Evolutionary conservation across 1,140 invertebrate genomes (phyloP), one percentile per base, ranked within the genome.

Genomic region (Globodera rostochiensis): DNA sequence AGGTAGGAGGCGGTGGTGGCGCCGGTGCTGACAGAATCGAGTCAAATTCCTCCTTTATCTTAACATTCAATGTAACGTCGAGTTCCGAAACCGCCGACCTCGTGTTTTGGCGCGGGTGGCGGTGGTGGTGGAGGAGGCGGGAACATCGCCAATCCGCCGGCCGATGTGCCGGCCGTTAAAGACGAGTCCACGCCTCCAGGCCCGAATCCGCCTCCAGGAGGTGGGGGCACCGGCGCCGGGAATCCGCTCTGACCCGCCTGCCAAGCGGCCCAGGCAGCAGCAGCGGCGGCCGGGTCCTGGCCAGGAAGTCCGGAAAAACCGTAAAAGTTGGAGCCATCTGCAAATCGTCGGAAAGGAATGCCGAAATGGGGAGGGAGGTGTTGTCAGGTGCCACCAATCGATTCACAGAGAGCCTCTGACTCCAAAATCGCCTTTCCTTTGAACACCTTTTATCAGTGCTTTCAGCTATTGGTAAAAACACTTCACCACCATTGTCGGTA

Each of bases 41-140:
- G 25, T 50, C 73, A 36, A 78, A 78, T 69, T 78, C 77, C 49
- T 78, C 77, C 9, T 78, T 78, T 50, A 70, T 21, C 77, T 78
- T 15, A 69, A 70, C 53, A 66, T 46, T 9, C 4, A n/a, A 36
- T 36, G 50, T 45, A 78, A 71, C 66, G 49, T 71, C 45, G 7
- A 57, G 6, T 21, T 21, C 11, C n/a, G 7, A 13, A 21, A 5
- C 67, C 4, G 71, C 13, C 19, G 19, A 70, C 49, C 73, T 75
- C 50, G 15, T 66, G 53, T 81, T 82, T 82, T 60, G 81, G 81
- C 3, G 73, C 67, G 9, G 83, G 83, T 47, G 83, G 83, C 11
- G 83, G 83, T 5, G 83, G 83, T 36, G 83, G 83, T 46, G 83
- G 83, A 19, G 83, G 83, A 15, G 80, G 78, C n/a, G 77, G 74